phyloP scores from a whole-genome alignment of 2,113 vertebrate species.

The Pangasianodon hypophthalmus region DNA sequence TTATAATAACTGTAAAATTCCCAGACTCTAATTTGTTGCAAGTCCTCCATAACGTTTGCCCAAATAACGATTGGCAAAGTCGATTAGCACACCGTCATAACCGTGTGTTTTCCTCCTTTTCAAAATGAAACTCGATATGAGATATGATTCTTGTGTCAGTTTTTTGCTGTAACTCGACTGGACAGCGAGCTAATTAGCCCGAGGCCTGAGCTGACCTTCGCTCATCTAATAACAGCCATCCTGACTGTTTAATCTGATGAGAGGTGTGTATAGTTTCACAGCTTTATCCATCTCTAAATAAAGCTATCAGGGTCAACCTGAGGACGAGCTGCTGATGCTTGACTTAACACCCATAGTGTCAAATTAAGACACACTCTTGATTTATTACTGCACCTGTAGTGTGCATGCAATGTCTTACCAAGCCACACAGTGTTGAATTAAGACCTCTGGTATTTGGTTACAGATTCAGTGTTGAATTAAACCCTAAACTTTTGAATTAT shows the following conservation, averaged over 20 bases:
- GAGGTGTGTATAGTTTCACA: background rate
- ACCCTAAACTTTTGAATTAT: background rate
- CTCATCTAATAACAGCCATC: constrained; percentile 2
- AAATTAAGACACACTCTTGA: background rate
- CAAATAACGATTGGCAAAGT: background rate
- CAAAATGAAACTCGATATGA: constrained; percentile 19
- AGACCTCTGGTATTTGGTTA: background rate
- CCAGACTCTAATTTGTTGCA: background rate
- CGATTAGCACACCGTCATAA: background rate
- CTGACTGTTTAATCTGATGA: constrained; percentile 3
- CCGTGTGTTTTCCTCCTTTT: background rate
- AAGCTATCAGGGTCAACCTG: background rate
- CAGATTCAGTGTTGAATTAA: background rate
- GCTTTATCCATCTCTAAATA: constrained; percentile 24
- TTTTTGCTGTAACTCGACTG: background rate
- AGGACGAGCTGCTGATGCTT: background rate
- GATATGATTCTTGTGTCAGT: constrained; percentile 24
- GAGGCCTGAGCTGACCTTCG: background rate
- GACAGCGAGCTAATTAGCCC: constrained; percentile 13
- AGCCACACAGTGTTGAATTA: background rate
- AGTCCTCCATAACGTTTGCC: background rate
- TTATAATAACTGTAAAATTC: background rate
- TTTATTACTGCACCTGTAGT: background rate
- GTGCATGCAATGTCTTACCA: background rate
- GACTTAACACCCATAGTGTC: background rate